phyloP scores from a whole-genome alignment of 2,888 invertebrate genomes.

The Acanthosepion lycidas region DNA sequence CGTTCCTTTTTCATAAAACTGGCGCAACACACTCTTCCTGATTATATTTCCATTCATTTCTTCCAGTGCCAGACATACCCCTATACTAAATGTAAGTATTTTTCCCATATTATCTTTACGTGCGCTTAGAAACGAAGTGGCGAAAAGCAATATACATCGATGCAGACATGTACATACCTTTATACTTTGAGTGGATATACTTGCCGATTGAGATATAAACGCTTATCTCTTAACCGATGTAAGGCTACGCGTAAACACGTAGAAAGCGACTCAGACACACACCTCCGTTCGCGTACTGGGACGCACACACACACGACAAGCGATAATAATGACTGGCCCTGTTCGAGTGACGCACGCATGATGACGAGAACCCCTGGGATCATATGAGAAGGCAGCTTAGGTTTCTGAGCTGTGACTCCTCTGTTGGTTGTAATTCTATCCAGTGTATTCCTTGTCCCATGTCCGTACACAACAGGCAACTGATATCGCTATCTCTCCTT shows the following conservation, averaged over 20 bases:
- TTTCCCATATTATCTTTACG: no score
- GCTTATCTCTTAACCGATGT: neutral
- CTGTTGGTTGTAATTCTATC: neutral
- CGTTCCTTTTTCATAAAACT: no score
- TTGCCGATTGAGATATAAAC: neutral
- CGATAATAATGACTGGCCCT: neutral
- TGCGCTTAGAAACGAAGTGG: no score
- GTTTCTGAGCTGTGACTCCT: neutral
- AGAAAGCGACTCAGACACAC: neutral
- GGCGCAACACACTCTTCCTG: no score
- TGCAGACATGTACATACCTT: neutral
- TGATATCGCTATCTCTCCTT: neutral
- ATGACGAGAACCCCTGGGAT: neutral
- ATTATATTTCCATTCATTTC: no score
- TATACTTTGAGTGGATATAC: neutral
- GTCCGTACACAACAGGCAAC: neutral
- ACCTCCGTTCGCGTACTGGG: neutral
- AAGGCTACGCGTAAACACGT: neutral
- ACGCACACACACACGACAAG: neutral
- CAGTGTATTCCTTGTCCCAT: neutral
- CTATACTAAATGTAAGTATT: no score
- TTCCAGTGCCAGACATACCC: no score
- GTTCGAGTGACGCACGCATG: neutral
- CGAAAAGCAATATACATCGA: no score
- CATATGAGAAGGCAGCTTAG: neutral